Conservation (phyloP, 92 coral and sea anemone genomes). For the Phenganax stokvisi region DNA sequence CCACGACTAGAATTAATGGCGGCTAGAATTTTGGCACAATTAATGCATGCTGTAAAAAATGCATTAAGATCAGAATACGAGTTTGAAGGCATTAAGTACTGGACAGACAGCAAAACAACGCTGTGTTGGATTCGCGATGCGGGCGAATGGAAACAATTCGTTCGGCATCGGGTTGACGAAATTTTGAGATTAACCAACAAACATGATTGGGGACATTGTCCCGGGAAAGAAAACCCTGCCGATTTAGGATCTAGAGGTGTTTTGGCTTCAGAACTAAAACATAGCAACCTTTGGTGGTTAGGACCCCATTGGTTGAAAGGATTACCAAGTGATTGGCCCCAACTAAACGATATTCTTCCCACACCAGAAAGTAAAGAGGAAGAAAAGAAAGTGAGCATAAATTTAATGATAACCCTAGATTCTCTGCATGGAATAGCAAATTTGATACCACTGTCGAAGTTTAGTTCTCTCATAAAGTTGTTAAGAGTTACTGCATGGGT, state of each 20-base stretch:
- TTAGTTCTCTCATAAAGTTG: no score
- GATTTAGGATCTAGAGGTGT: not conserved
- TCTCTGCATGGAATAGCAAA: not conserved
- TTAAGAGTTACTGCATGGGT: no score
- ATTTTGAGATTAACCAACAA: no score
- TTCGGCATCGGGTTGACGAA: no score
- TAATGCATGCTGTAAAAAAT: not conserved
- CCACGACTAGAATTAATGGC: not conserved
- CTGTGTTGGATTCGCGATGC: not conserved
- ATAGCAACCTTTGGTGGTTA: not conserved
- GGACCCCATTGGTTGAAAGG: conserved; percentile 17
- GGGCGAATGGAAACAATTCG: not conserved
- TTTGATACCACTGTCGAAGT: no score
- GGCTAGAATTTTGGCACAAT: no score
- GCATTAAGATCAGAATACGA: not conserved
- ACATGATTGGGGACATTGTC: no score
- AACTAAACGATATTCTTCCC: not conserved
- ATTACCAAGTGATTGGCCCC: not conserved
- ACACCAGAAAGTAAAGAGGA: conserved; percentile 41
- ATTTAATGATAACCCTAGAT: no score
- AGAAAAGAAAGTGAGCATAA: conserved; percentile 16
- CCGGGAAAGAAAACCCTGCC: no score
- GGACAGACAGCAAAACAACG: not conserved
- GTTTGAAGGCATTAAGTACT: not conserved
- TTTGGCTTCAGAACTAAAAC: not conserved